phyloP scores from a whole-genome alignment of 2,888 invertebrate genomes.

The Dolichomitus sp. region DNA sequence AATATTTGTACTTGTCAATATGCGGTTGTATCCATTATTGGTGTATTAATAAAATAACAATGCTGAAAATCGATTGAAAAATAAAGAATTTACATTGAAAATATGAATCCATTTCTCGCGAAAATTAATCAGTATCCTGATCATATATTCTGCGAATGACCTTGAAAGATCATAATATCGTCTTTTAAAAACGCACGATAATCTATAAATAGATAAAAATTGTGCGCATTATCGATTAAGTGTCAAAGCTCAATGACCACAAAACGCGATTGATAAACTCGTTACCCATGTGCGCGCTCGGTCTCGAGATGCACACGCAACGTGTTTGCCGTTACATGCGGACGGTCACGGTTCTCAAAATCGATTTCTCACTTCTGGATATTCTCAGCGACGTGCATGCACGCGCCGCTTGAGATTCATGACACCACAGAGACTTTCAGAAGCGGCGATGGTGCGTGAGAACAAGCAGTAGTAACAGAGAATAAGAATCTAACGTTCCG shows the following conservation, averaged over 20 bases:
- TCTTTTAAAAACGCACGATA: not conserved
- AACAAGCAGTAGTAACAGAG: conserved; percentile 19
- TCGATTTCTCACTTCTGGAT: conserved; percentile 51
- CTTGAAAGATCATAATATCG: not conserved
- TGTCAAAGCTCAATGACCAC: not conserved
- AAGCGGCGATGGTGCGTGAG: conserved; percentile 5
- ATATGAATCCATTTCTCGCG: not conserved
- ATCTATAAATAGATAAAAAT: not conserved
- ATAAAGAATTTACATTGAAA: not conserved
- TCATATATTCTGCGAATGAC: not conserved
- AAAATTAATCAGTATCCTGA: not conserved
- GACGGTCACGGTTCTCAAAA: conserved; percentile 41
- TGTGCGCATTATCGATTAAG: not conserved
- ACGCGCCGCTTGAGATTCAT: not conserved
- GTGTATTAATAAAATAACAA: not conserved
- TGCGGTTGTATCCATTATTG: not conserved
- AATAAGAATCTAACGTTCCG: conserved; percentile 29
- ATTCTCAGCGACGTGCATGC: conserved; percentile 32
- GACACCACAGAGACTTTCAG: conserved; percentile 15
- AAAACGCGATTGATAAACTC: conserved; percentile 30
- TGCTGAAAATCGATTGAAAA: not conserved
- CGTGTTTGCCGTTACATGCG: conserved; percentile 36
- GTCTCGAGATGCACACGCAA: conserved; percentile 41
- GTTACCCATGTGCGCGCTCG: conserved; percentile 39
- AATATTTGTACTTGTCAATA: too few species aligned